Evolutionary conservation across 2,888 invertebrate genomes (phyloP).

Genomic region (Athalia cordata): DNA sequence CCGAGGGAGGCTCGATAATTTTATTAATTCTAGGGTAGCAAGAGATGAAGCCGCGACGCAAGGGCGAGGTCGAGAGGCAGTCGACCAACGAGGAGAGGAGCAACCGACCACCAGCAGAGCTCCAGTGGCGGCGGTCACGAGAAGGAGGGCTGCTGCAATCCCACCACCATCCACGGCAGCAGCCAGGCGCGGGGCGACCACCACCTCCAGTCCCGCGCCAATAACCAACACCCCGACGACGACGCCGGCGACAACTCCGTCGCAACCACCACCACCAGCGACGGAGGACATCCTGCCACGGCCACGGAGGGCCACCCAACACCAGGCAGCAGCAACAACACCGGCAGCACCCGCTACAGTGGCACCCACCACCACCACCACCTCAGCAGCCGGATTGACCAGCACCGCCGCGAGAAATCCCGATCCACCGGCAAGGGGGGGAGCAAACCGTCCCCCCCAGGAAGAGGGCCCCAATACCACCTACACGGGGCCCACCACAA

Average conservation of each 20-base stretch:
- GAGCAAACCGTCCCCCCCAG: neutral
- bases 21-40: neutral
- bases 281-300: neutral
- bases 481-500: neutral
- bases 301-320: neutral
- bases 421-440: neutral
- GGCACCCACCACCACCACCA: neutral
- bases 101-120: neutral
- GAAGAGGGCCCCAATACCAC: neutral
- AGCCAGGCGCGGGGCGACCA: neutral
- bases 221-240: neutral
- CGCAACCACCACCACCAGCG: neutral
- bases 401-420: neutral
- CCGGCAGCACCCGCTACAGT: neutral
- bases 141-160: neutral
- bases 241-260: neutral
- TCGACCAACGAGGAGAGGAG: neutral
- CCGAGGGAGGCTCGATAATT: constrained; percentile 10
- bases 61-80: neutral
- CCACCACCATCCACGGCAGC: neutral
- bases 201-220: neutral
- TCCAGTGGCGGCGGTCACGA: neutral
- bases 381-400: neutral
- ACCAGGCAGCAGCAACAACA: neutral
- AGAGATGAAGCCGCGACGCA: neutral